Percentiles rank a stretch among this genome's conserved stretches.
These are phyloP conservation scores for Micronycteris hirsuta DNA, from an alignment of 2,113 vertebrate genomes.

Conservation along the genomic window DNA sequence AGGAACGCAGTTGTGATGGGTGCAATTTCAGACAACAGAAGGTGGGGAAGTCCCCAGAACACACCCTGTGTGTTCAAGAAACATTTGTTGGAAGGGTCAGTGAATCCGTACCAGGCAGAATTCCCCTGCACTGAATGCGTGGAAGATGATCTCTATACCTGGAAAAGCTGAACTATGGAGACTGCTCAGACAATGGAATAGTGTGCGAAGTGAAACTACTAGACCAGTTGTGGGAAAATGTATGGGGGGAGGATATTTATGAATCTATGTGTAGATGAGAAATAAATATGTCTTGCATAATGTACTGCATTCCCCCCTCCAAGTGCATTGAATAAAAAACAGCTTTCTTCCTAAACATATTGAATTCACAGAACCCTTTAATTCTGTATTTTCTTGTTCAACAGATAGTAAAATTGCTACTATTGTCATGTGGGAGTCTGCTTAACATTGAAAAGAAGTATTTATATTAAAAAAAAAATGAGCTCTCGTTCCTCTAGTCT, in stretches of 20 bases:
- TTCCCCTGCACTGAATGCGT: rapidly evolving
- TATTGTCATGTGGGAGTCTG: not conserved
- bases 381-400: conserved; percentile 19
- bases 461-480: not conserved
- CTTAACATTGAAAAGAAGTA: not conserved
- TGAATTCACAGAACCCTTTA: not conserved
- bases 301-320: not conserved
- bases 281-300: conserved; percentile 5
- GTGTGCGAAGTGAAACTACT: not conserved
- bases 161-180: not conserved
- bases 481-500: not conserved
- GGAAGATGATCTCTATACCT: not conserved
- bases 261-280: not conserved
- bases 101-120: not conserved
- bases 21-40: not conserved
- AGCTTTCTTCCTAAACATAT: not conserved
- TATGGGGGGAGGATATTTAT: not conserved
- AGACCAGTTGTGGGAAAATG: not conserved
- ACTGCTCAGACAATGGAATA: not conserved
- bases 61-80: not conserved
- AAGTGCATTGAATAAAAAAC: conserved; percentile 1
- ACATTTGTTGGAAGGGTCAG: not conserved
- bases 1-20: not conserved
- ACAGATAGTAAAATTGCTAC: not conserved
- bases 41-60: not conserved